Evolutionary conservation across 1,140 invertebrate species (phyloP).

Genomic region (Drosophila truncata): DNA sequence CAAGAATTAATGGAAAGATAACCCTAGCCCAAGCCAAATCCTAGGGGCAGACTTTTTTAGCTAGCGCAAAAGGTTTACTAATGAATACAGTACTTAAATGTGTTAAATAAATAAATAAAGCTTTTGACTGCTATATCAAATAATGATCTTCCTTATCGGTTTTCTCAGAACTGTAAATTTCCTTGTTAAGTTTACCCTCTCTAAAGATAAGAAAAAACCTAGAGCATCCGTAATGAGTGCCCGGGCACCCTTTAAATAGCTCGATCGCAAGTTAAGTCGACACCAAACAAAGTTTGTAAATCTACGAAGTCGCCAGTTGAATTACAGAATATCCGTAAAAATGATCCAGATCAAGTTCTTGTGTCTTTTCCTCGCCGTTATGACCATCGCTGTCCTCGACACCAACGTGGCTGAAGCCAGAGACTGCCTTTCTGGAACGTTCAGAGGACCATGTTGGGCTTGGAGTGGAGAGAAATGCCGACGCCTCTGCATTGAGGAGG

Average conservation of each 20-base stretch:
- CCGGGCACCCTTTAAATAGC: neutral
- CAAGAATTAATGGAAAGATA: too few relatives aligned
- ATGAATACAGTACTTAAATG: too few relatives aligned
- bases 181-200: neutral
- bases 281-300: neutral
- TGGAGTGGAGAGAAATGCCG: slow-evolving; percentile 23
- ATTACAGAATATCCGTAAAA: neutral
- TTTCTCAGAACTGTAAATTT: slow-evolving; percentile 2
- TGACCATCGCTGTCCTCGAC: slow-evolving; percentile 7
- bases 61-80: neutral
- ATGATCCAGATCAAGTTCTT: slow-evolving; percentile 25
- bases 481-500: slow-evolving; percentile 15
- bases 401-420: slow-evolving; percentile 6
- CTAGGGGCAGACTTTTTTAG: too few relatives aligned
- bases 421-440: slow-evolving; percentile 10
- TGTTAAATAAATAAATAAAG: slow-evolving; percentile 14
- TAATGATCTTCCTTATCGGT: neutral
- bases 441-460: slow-evolving; percentile 6
- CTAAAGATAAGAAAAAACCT: slow-evolving; percentile 5
- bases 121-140: neutral
- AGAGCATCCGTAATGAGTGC: neutral
- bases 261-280: too few relatives aligned
- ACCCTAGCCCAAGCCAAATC: neutral
- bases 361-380: slow-evolving; percentile 1
- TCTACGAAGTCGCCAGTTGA: neutral